A percentile compares a stretch with the other conserved stretches of the same genome.
These are phyloP conservation scores for Peribatodes rhomboidaria DNA, from an alignment of 2,888 invertebrate genomes.

Conservation along the genomic window DNA sequence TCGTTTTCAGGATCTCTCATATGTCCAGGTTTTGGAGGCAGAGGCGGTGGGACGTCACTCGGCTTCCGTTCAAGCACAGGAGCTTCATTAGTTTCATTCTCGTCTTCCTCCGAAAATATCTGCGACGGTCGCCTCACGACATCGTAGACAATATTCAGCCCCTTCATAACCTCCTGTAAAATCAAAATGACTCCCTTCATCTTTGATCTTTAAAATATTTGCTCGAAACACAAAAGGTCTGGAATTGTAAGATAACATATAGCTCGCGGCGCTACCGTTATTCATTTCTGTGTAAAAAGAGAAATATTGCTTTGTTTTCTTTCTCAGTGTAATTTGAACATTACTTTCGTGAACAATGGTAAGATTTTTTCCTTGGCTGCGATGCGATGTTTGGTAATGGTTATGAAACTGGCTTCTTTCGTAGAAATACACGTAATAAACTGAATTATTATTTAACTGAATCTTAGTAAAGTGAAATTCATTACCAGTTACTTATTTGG, in stretches of 20 bases:
- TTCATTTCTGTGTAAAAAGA: slow-evolving; percentile 59
- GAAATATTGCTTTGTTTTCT: slow-evolving; percentile 60
- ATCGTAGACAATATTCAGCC: slow-evolving; percentile 93
- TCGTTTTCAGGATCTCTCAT: slow-evolving; percentile 66
- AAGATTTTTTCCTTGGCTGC: slow-evolving; percentile 27
- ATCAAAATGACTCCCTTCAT: slow-evolving; percentile 20
- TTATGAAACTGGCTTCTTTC: background rate
- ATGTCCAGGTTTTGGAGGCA: slow-evolving; percentile 76
- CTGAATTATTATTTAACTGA: background rate
- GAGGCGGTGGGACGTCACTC: slow-evolving; percentile 77
- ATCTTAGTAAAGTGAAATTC: too few species aligned
- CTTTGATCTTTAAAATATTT: slow-evolving; percentile 49
- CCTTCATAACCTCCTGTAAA: slow-evolving; percentile 92
- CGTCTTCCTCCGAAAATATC: slow-evolving; percentile 86
- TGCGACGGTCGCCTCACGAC: slow-evolving; percentile 92
- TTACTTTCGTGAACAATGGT: slow-evolving; percentile 54
- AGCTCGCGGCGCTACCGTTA: slow-evolving; percentile 63
- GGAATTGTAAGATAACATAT: slow-evolving; percentile 57
- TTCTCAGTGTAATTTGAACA: slow-evolving; percentile 55
- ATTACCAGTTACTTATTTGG: too few species aligned
- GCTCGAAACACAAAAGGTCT: slow-evolving; percentile 34
- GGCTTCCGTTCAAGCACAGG: slow-evolving; percentile 65
- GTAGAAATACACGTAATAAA: slow-evolving; percentile 4
- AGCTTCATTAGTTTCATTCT: slow-evolving; percentile 51
- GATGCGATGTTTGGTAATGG: slow-evolving; percentile 23